phyloP scores from a whole-genome alignment of 2,113 vertebrate species.

The Vombatus ursinus region DNA sequence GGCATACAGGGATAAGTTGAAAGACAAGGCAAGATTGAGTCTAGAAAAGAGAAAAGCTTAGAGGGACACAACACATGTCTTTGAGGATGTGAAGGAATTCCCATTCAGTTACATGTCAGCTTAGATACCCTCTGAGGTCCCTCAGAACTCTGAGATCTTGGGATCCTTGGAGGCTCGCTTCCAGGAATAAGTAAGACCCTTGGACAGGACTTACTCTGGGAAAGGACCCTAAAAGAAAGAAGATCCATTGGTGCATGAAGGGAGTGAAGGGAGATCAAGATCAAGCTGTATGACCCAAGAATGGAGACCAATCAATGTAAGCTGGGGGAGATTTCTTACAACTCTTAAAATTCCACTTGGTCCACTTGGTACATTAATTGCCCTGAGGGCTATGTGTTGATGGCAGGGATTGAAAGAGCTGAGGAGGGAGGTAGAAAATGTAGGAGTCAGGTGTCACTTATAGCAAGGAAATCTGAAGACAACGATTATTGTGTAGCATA shows the following conservation, averaged over 20 bases:
- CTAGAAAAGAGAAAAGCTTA: background rate
- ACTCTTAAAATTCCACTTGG: background rate
- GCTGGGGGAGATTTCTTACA: background rate
- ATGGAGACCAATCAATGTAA: background rate
- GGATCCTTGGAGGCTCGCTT: background rate
- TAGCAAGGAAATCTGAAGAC: background rate
- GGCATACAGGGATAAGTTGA: background rate
- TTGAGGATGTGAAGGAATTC: background rate
- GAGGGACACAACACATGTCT: background rate
- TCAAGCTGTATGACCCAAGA: background rate
- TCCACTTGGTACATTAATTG: background rate
- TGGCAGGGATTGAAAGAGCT: too few relatives aligned
- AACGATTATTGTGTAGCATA: background rate
- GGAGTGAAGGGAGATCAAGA: too few relatives aligned
- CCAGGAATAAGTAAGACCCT: background rate
- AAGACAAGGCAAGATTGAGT: background rate
- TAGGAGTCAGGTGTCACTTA: background rate
- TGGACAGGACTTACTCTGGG: background rate
- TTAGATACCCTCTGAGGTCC: background rate
- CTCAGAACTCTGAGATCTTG: background rate
- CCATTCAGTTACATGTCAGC: background rate
- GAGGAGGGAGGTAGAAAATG: background rate
- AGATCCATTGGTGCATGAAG: background rate
- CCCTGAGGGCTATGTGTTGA: background rate
- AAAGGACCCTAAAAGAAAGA: background rate